phyloP scores from a whole-genome alignment of 2,113 vertebrate genomes.

The Agelaius phoeniceus region DNA sequence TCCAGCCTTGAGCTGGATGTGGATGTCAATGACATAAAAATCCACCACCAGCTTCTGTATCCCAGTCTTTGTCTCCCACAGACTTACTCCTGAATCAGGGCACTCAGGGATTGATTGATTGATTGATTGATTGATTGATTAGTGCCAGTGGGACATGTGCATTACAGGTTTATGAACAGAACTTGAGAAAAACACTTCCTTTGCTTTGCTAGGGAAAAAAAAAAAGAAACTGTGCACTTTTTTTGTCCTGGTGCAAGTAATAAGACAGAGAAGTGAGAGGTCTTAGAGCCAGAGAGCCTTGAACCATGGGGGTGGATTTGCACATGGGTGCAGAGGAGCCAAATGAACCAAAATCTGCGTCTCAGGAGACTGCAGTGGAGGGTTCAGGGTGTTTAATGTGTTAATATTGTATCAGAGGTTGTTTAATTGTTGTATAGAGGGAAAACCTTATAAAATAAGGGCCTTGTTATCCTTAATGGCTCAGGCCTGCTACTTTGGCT shows the following conservation, averaged over 20 bases:
- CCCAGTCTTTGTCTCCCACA: not conserved
- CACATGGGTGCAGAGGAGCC: not conserved
- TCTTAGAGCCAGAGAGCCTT: not conserved
- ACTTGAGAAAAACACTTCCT: not conserved
- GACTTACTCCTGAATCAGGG: not conserved
- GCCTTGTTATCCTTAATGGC: not conserved
- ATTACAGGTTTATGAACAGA: not conserved
- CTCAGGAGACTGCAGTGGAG: not conserved
- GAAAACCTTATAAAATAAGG: not conserved
- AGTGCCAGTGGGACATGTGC: not conserved
- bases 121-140: not conserved
- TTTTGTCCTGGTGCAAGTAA: not conserved
- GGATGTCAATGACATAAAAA: not conserved
- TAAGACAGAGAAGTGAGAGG: not conserved
- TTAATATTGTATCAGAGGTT: not conserved
- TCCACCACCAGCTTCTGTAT: not conserved
- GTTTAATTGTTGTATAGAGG: not conserved
- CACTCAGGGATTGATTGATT: not conserved
- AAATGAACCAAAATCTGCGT: not conserved
- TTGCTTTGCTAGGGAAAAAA: not conserved
- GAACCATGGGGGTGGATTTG: not conserved
- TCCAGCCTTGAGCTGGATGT: not conserved
- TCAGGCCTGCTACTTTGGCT: too few species aligned
- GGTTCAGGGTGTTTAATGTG: not conserved
- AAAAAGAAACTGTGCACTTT: rapidly evolving